Base-by-base conservation (phyloP, 2,888 invertebrate genomes). In the Phyto melanocephala region DNA sequence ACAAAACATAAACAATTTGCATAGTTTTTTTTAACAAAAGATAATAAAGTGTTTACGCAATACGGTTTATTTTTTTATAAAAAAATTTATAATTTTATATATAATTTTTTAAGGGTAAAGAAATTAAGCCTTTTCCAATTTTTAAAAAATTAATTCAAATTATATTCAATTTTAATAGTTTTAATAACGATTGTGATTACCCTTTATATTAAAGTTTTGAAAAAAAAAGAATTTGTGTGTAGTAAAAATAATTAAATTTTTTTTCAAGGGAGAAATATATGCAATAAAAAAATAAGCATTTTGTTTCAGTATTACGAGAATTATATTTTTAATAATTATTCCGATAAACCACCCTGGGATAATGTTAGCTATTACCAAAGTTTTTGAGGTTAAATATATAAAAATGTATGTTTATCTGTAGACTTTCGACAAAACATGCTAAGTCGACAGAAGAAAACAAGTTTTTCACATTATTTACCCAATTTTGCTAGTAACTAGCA, bases 141-240 rank as follows among this genome's bases (percentile, higher is more conserved):
- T 37, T 1, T 17, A 17, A 45, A 33, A 10, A 6, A 15, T 11
- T 37, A 40, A 22, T 42, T n/a, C n/a, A n/a, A n/a, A n/a, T n/a
- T n/a, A n/a, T n/a, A n/a, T n/a, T n/a, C n/a, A n/a, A n/a, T n/a
- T n/a, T n/a, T n/a, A n/a, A n/a, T n/a, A n/a, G n/a, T n/a, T n/a
- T n/a, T n/a, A n/a, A n/a, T n/a, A n/a, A n/a, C 60, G 60, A 50
- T 24, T 60, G 60, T 72, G 71, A 60, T 72, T 72, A 72, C 47
- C 35, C 35, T 28, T 50, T 60, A 60, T 28, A 54, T 6, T 37
- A 17, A 37, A 40, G 17, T 2, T 24, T 13, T 47, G 1, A 8
- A 5, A 35, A 24, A 22, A 24, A 54, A 28, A 68, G 3, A 8
- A 7, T 28, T 20, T 24, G n/a, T 24, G 13, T 24, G 63, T 6